Evolutionary conservation across 2,113 vertebrate genomes (phyloP).

Genomic region (Pedionomus torquatus): DNA sequence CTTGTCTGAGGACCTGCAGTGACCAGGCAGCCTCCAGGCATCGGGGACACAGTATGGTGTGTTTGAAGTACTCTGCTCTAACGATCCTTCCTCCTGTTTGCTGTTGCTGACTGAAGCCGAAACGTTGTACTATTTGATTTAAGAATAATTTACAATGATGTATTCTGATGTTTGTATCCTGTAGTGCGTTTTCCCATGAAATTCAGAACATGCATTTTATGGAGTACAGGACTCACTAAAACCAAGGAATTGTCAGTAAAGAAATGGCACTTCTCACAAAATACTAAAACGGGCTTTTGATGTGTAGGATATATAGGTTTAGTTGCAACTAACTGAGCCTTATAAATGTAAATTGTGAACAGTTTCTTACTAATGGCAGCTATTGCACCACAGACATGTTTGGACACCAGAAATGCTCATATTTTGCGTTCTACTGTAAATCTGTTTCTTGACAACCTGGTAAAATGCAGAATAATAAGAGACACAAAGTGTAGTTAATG

Average conservation of each 20-base stretch:
- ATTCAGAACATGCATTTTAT: not conserved
- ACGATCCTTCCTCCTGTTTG: not conserved
- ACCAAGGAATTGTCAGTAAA: not conserved
- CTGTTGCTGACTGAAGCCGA: not conserved
- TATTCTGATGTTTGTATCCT: not conserved
- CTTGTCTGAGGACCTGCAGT: not conserved
- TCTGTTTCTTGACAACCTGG: slow-evolving; percentile 25
- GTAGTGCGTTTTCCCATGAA: not conserved
- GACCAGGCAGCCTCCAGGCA: not conserved
- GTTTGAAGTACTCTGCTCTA: not conserved
- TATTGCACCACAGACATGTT: not conserved
- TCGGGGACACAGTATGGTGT: rapidly evolving
- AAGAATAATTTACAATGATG: not conserved
- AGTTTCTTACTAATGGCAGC: not conserved
- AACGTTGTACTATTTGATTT: not conserved
- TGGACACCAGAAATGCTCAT: not conserved
- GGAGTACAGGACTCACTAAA: not conserved
- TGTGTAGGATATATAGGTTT: not conserved
- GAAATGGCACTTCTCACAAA: not conserved
- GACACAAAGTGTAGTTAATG: not conserved
- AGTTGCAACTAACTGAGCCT: not conserved
- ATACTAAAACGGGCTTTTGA: not conserved
- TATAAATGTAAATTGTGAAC: not conserved
- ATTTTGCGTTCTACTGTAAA: not conserved
- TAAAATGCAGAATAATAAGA: slow-evolving; percentile 9